Percentiles rank a stretch among this genome's conserved stretches.
Evolutionary conservation across 2,113 vertebrate species (phyloP).

Genomic region (Percina caprodes): DNA sequence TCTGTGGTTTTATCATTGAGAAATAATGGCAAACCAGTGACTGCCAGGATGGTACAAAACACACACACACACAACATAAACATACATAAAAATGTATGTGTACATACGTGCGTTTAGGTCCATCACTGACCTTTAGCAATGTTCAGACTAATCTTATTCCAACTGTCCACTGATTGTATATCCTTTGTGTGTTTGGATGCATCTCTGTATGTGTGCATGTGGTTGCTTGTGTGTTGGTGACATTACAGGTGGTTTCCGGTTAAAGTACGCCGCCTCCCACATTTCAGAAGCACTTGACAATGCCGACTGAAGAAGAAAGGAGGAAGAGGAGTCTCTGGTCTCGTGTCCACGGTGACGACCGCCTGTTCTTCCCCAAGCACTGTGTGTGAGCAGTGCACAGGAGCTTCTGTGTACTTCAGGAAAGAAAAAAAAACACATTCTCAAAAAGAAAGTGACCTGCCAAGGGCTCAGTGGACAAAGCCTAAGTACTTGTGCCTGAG

Average conservation of each 20-base stretch:
- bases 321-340: background rate
- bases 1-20: background rate
- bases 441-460: constrained; percentile 32
- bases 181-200: constrained; percentile 35
- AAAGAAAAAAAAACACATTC: background rate
- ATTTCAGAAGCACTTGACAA: constrained; percentile 92
- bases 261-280: constrained; percentile 92
- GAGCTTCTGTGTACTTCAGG: constrained; percentile 33
- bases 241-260: constrained; percentile 89
- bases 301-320: constrained; percentile 87
- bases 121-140: background rate
- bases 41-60: background rate
- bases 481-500: constrained; percentile 62
- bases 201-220: constrained; percentile 29
- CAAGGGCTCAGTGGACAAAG: constrained; percentile 51
- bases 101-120: background rate
- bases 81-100: no score
- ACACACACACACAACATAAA: no score
- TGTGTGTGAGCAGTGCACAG: constrained; percentile 11
- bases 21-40: background rate
- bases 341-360: constrained; percentile 10
- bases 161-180: constrained; percentile 19
- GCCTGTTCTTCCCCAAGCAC: constrained; percentile 4
- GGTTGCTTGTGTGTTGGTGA: constrained; percentile 4
- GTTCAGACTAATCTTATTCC: background rate